These are phyloP conservation scores for Drosophila sechellia DNA, from an alignment of 1,140 invertebrate species.

Conservation along the genomic window DNA sequence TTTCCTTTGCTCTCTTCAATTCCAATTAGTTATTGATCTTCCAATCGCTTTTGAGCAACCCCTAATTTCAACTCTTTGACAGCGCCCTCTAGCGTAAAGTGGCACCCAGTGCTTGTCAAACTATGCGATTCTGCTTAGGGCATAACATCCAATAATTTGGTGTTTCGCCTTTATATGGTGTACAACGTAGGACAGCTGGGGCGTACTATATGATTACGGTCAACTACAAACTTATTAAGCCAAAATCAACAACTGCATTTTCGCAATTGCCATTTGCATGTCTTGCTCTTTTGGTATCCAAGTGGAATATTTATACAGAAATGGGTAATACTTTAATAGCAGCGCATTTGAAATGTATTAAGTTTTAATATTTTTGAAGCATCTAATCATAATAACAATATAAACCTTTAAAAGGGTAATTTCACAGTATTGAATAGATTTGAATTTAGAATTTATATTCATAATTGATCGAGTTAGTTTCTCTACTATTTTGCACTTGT, in stretches of 20 bases:
- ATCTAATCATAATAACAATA: too few species aligned
- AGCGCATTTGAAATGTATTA: background rate
- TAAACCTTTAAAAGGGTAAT: too few species aligned
- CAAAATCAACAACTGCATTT: conserved; percentile 76
- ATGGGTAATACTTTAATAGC: background rate
- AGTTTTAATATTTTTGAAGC: too few species aligned
- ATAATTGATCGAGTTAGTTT: background rate
- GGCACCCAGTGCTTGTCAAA: conserved; percentile 45
- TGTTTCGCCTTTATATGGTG: background rate
- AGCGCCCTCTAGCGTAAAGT: conserved; percentile 54
- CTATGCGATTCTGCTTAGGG: conserved; percentile 20
- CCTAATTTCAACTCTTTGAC: conserved; percentile 50
- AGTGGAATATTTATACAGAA: conserved; percentile 1
- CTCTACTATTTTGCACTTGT: background rate
- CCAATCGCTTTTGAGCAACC: conserved; percentile 73
- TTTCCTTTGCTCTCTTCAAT: conserved; percentile 7
- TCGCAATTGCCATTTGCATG: conserved; percentile 66
- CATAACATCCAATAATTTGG: conserved; percentile 54
- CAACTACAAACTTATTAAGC: conserved; percentile 77
- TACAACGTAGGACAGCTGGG: conserved; percentile 49
- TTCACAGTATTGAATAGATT: too few species aligned
- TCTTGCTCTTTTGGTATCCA: background rate
- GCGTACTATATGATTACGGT: conserved; percentile 57
- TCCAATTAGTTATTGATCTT: conserved; percentile 72
- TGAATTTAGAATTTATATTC: background rate